Conservation (phyloP, 2,797 vertebrate genomes). For the Steatocranus sp. region DNA sequence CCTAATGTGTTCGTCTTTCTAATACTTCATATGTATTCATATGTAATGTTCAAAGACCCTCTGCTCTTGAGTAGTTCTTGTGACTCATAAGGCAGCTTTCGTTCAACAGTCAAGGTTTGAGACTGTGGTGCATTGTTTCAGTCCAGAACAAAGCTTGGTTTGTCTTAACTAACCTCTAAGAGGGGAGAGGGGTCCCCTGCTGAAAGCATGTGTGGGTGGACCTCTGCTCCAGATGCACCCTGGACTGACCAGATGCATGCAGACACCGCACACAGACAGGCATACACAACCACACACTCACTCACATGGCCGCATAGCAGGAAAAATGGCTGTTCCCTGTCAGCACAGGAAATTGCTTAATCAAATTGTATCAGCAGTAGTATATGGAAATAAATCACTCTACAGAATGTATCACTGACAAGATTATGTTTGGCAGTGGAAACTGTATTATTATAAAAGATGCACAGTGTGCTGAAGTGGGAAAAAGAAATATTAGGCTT, state of each 20-base stretch:
- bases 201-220: constrained; percentile 54
- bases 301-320: constrained; percentile 20
- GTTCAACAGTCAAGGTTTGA: constrained; percentile 3
- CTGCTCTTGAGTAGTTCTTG: background rate
- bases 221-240: constrained; percentile 56
- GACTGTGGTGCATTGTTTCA: constrained; percentile 35
- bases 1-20: background rate
- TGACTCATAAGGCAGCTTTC: constrained; percentile 25
- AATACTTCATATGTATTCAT: background rate
- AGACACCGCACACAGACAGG: background rate
- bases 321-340: constrained; percentile 37
- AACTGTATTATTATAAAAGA: constrained; percentile 8
- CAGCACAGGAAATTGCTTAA: constrained; percentile 64
- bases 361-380: constrained; percentile 46
- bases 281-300: background rate
- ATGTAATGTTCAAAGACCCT: background rate
- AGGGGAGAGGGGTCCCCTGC: constrained; percentile 23
- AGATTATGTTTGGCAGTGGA: constrained; percentile 26
- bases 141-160: constrained; percentile 46
- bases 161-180: constrained; percentile 36
- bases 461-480: background rate
- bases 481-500: background rate
- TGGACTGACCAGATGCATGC: constrained; percentile 49
- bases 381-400: constrained; percentile 27
- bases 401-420: background rate